These are phyloP conservation scores for Bufo bufo DNA, from an alignment of 2,113 vertebrate species.

Conservation along the genomic window DNA sequence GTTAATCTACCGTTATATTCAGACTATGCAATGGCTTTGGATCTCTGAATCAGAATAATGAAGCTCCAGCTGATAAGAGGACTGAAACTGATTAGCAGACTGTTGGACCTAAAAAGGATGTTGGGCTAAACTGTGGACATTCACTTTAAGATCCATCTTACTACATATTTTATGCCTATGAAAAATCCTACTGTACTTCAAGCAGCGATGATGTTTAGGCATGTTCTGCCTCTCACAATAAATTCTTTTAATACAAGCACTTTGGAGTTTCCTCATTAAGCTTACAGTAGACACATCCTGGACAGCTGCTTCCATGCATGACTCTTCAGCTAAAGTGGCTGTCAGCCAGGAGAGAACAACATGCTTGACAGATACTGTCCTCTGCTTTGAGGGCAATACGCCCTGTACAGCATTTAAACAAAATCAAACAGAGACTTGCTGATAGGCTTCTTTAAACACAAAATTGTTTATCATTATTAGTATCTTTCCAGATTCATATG, in stretches of 20 bases:
- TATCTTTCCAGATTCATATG: no score
- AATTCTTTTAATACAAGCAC: neutral
- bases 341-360: neutral
- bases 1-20: no score
- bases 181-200: neutral
- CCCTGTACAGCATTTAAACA: neutral
- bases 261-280: slow-evolving; percentile 3
- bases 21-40: neutral
- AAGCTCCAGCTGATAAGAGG: neutral
- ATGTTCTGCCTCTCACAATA: slow-evolving; percentile 2
- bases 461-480: neutral
- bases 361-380: slow-evolving; percentile 1
- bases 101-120: neutral
- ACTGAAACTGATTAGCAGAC: neutral
- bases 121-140: neutral
- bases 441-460: neutral
- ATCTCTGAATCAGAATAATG: neutral
- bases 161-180: neutral
- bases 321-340: neutral
- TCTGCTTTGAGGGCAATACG: neutral
- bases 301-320: slow-evolving; percentile 4
- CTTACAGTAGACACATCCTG: neutral
- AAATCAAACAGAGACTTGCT: neutral
- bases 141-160: neutral
- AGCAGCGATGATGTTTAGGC: neutral